Evolutionary conservation across 1,140 invertebrate genomes (phyloP).

Genomic region (Brachionus asplanchnoidis): DNA sequence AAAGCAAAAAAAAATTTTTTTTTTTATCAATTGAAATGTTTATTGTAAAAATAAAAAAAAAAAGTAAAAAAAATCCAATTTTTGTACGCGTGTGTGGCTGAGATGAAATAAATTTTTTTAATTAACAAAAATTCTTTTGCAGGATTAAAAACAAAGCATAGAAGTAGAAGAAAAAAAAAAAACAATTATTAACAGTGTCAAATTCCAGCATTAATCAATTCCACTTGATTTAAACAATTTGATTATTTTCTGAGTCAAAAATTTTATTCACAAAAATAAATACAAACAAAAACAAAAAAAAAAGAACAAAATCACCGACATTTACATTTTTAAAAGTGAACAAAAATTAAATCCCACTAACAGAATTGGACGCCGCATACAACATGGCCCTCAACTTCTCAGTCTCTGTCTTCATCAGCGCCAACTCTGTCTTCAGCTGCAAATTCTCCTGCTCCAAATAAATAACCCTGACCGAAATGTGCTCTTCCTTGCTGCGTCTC

Average conservation of each 20-base stretch:
- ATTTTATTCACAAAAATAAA: conserved; percentile 26
- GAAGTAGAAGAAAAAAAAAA: too few species aligned
- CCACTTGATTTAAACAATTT: background rate
- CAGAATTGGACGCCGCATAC: background rate
- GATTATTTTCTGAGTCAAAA: background rate
- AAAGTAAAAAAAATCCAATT: too few species aligned
- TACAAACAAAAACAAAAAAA: conserved; percentile 10
- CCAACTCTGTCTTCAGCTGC: conserved; percentile 52
- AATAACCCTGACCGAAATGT: conserved; percentile 47
- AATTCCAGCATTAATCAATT: background rate
- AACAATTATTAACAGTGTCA: background rate
- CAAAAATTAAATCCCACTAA: background rate
- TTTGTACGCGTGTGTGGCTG: too few species aligned
- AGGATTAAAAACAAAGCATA: background rate
- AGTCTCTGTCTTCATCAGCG: conserved; percentile 46
- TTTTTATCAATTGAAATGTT: too few species aligned
- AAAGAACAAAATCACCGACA: background rate
- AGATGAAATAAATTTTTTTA: too few species aligned
- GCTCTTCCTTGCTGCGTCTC: conserved; percentile 52
- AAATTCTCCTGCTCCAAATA: conserved; percentile 56
- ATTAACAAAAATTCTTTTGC: background rate
- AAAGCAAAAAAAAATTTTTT: too few species aligned
- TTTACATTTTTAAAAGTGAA: background rate
- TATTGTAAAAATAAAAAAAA: too few species aligned
- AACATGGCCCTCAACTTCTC: conserved; percentile 33